Evolutionary conservation across 1,140 invertebrate genomes (phyloP), one percentile per base, ranked within the genome.

Genomic region (Galendromus occidentalis): DNA sequence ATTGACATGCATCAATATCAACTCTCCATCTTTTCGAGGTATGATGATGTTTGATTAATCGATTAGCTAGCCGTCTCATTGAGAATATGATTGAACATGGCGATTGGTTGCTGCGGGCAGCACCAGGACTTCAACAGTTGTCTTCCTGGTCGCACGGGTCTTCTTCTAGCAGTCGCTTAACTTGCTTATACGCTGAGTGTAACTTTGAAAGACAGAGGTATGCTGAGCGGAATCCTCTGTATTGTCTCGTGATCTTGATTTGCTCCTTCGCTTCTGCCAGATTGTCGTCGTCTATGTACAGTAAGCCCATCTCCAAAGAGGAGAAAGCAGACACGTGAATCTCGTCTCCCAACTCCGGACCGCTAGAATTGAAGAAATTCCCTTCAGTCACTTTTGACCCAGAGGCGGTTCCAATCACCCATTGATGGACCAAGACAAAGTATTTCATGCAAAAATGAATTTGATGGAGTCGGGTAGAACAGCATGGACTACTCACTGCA

Each of bases 101-200:
- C n/a, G n/a, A n/a, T n/a, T n/a, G n/a, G n/a, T n/a, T n/a, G n/a
- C n/a, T n/a, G n/a, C n/a, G n/a, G n/a, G n/a, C n/a, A n/a, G n/a
- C n/a, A n/a, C n/a, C n/a, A n/a, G n/a, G n/a, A n/a, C n/a, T 25
- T 59, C 22, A 59, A 14, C 25, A 25, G 14, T 17, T 17, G 14
- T 25, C 51, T 33, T 59, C 22, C 51, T 59, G 51, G 25, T 59
- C 51, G 14, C 51, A 59, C 1, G 51, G 51, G 9, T 59, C 14
- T 59, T 59, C 51, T 9, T 59, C 25, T 17, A 59, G 51, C 17
- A 59, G 9, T 22, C 25, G n/a, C 22, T 59, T 59, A 2, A 59
- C 51, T 14, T 59, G 51, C 9, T 59, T 59, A 9, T 59, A 59
- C 17, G 51, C 51, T 59, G 51, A 59, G 25, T 59, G 51, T n/a